Evolutionary conservation across 2,888 invertebrate genomes (phyloP).

Genomic region (Papilio elwesi): DNA sequence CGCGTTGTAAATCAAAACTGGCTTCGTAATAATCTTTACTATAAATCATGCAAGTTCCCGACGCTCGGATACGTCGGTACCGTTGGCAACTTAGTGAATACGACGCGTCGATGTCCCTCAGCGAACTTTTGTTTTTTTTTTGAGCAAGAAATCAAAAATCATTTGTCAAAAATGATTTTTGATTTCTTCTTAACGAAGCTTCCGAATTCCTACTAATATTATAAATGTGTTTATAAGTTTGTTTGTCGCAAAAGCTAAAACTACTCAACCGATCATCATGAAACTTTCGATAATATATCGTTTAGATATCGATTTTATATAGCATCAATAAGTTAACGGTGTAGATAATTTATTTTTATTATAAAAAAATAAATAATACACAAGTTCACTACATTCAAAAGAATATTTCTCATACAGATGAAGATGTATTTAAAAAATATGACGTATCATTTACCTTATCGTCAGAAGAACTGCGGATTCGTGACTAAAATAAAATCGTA

Average conservation of each 20-base stretch:
- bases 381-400: neutral
- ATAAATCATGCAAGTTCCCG: constrained; percentile 49
- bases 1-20: constrained; percentile 40
- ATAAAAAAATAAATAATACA: neutral
- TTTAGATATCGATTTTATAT: too few relatives aligned
- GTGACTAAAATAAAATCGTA: constrained; percentile 67
- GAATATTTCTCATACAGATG: neutral
- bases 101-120: neutral
- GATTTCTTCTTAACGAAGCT: too few relatives aligned
- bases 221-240: too few relatives aligned
- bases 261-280: too few relatives aligned
- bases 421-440: constrained; percentile 4
- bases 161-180: too few relatives aligned
- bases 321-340: too few relatives aligned
- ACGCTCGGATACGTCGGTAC: constrained; percentile 31
- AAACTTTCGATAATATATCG: too few relatives aligned
- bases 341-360: too few relatives aligned
- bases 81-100: constrained; percentile 7
- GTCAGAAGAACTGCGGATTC: constrained; percentile 63
- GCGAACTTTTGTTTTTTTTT: neutral
- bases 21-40: constrained; percentile 51
- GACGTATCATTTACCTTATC: constrained; percentile 58
- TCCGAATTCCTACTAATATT: too few relatives aligned
- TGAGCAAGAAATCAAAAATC: too few relatives aligned
- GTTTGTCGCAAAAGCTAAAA: too few relatives aligned